phyloP scores from a whole-genome alignment of 2,113 vertebrate species.

The Hippocampus guttulatus region DNA sequence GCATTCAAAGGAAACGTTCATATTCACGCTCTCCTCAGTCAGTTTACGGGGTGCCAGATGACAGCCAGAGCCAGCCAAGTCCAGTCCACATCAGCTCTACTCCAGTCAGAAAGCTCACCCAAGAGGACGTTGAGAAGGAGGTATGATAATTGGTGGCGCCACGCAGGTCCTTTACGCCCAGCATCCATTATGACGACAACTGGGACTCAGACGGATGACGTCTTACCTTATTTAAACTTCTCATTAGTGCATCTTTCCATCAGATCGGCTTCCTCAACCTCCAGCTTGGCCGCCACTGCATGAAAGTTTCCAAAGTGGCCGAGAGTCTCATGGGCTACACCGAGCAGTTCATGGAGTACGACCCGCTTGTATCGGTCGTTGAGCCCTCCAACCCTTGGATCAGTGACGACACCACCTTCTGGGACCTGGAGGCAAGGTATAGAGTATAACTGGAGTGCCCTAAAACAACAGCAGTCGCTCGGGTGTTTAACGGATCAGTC shows the following conservation, averaged over 20 bases:
- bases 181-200: slow-evolving; percentile 36
- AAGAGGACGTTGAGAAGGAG: slow-evolving; percentile 89
- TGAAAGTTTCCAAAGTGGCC: slow-evolving; percentile 98
- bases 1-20: slow-evolving; percentile 12
- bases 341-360: slow-evolving; percentile 90
- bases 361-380: slow-evolving; percentile 81
- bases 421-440: slow-evolving; percentile 91
- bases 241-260: slow-evolving; percentile 34
- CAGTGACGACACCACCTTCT: slow-evolving; percentile 83
- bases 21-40: slow-evolving; percentile 69
- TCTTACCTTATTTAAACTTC: slow-evolving; percentile 41
- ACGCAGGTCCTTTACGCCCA: slow-evolving; percentile 17
- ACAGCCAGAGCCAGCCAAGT: slow-evolving; percentile 83
- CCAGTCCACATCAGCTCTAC: slow-evolving; percentile 82
- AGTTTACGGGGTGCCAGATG: slow-evolving; percentile 87
- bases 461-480: no score
- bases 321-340: slow-evolving; percentile 92
- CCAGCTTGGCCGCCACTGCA: slow-evolving; percentile 93
- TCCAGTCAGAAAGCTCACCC: slow-evolving; percentile 81
- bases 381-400: slow-evolving; percentile 96
- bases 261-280: slow-evolving; percentile 90
- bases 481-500: no score
- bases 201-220: slow-evolving; percentile 34
- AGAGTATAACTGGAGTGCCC: neutral
- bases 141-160: slow-evolving; percentile 54